Evolutionary conservation across 2,113 vertebrate genomes (phyloP), one percentile per base, ranked within the genome.

Genomic region (Cryptotis parvus): DNA sequence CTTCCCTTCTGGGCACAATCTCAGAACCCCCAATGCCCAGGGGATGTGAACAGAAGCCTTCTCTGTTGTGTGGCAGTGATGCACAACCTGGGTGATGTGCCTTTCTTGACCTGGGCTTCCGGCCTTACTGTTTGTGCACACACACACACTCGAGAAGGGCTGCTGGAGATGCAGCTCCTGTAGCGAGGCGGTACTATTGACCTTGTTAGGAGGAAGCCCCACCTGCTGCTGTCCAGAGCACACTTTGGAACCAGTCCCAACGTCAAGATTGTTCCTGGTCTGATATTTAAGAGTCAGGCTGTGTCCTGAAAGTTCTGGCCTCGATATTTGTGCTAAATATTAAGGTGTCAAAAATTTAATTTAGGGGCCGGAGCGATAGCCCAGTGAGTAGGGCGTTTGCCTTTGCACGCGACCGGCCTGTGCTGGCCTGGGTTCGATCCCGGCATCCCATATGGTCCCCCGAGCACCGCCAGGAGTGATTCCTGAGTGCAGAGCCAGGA

Each of bases 1-100:
- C 92, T 96, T 72, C 87, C 91, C 3, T 43, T 65, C 58, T 20
- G 33, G 37, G 26, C 39, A 89, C 91, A 79, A 8, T 72, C 89
- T 89, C 78, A 31, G 12, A n/a, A 39, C 10, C 39, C 58, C 16
- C 58, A 20, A 31, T 20, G n/a, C 35, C 22, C 43, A 1, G 6
- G 39, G 12, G 78, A 49, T 43, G 55, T 31, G 82, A 84, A 58
- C 16, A 14, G 4, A 65, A 31, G 22, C 37, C 37, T 43, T 10
- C 22, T 72, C 55, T 22, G 3, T n/a, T 18, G 24, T 31, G 69
- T 35, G 35, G 35, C 1, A 7, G 22, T 5, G 6, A 9, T 2
- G 0, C 41, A 18, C 35, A 65, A 6, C 14, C 7, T 31, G 35
- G 27, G 3, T 24, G 65, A 63, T 49, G 6, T 55, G 31, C 14